Conservation (phyloP, 2,888 invertebrate genomes). For the Agriopis leucophaearia region DNA sequence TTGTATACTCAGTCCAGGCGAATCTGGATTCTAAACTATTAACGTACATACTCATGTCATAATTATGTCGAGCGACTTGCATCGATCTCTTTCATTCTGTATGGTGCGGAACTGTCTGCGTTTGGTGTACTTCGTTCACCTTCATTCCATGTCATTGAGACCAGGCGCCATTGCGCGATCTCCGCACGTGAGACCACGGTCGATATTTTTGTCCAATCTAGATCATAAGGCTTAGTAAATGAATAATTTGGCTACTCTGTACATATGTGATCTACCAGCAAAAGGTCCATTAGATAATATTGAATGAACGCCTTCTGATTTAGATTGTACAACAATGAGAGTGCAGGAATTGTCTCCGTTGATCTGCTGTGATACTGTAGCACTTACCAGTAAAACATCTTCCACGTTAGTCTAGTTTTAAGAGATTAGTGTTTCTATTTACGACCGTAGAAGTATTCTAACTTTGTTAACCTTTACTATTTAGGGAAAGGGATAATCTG, state of each 20-base stretch:
- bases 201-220: slow-evolving; percentile 50
- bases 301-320: slow-evolving; percentile 30
- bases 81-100: slow-evolving; percentile 48
- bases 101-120: slow-evolving; percentile 40
- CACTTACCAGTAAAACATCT: slow-evolving; percentile 80
- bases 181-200: slow-evolving; percentile 48
- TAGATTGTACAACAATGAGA: slow-evolving; percentile 52
- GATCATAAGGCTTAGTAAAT: slow-evolving; percentile 40
- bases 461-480: slow-evolving; percentile 83
- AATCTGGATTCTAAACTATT: slow-evolving; percentile 6
- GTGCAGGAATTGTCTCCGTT: slow-evolving; percentile 71
- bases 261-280: neutral
- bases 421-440: slow-evolving; percentile 82
- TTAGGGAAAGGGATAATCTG: slow-evolving; percentile 75
- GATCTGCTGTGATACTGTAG: slow-evolving; percentile 85
- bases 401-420: slow-evolving; percentile 82
- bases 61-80: slow-evolving; percentile 3
- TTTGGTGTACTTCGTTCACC: slow-evolving; percentile 46
- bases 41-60: neutral
- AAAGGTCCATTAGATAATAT: neutral
- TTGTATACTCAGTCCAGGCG: slow-evolving; percentile 9
- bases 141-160: slow-evolving; percentile 55
- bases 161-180: slow-evolving; percentile 49
- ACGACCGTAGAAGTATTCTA: slow-evolving; percentile 74
- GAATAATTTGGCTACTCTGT: neutral